Evolutionary conservation across 1,140 invertebrate genomes (phyloP).

Genomic region (Drosophila rufa): DNA sequence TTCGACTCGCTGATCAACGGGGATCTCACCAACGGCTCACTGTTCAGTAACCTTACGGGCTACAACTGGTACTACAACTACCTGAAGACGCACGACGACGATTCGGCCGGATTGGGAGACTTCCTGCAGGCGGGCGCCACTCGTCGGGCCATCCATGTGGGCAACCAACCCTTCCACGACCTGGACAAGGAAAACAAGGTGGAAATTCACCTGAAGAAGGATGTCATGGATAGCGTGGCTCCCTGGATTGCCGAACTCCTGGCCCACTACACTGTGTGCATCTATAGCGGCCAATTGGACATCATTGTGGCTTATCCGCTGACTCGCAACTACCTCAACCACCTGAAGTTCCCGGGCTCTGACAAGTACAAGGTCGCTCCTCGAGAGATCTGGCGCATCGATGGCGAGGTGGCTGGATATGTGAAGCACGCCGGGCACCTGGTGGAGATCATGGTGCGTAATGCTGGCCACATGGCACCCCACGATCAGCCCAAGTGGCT

Average conservation of each 20-base stretch:
- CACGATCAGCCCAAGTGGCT: conserved; percentile 92
- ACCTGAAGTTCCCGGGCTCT: conserved; percentile 89
- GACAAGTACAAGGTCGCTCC: conserved; percentile 88
- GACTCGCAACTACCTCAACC: conserved; percentile 90
- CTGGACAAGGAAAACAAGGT: conserved; percentile 86
- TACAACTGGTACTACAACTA: conserved; percentile 93
- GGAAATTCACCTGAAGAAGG: conserved; percentile 89
- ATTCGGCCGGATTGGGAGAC: conserved; percentile 79
- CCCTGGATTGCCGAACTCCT: conserved; percentile 90
- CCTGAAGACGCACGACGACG: conserved; percentile 86
- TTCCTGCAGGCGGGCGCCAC: conserved; percentile 88
- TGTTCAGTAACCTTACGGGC: conserved; percentile 93
- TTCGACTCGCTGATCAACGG: conserved; percentile 91
- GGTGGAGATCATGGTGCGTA: conserved; percentile 92
- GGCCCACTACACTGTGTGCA: conserved; percentile 89
- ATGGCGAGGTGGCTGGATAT: conserved; percentile 91
- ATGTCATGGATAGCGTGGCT: conserved; percentile 94
- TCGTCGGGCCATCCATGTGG: conserved; percentile 92
- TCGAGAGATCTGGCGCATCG: conserved; percentile 89
- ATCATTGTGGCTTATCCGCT: conserved; percentile 93
- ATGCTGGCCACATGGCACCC: conserved; percentile 94
- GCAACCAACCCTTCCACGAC: conserved; percentile 89
- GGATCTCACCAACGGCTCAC: conserved; percentile 88
- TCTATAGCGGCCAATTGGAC: conserved; percentile 94
- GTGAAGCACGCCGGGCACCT: conserved; percentile 90